Percentiles rank a stretch among this genome's conserved stretches.
Conservation (phyloP, 2,888 invertebrate species). For the Iselma pallidipennis region DNA sequence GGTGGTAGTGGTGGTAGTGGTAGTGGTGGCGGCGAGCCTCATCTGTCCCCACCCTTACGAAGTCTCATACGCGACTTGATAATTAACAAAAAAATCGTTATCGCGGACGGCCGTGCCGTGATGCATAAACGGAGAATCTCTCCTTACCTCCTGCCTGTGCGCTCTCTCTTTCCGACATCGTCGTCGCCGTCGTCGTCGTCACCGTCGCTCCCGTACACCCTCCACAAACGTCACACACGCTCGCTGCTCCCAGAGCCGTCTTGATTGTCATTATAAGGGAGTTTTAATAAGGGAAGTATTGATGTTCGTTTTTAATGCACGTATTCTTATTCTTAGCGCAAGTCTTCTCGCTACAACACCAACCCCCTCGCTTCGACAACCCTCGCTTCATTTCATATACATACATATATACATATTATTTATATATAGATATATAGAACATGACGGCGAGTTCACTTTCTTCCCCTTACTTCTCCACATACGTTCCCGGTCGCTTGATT, state of each 20-base stretch:
- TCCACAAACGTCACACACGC: constrained; percentile 40
- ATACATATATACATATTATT: not conserved
- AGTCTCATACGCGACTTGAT: constrained; percentile 58
- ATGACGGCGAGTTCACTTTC: constrained; percentile 43
- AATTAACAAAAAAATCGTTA: constrained; percentile 59
- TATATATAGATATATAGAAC: constrained; percentile 4
- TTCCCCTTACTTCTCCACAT: constrained; percentile 46
- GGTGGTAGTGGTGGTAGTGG: constrained; percentile 15
- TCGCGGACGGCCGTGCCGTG: constrained; percentile 56
- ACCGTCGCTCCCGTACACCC: not conserved
- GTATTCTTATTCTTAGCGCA: constrained; percentile 55
- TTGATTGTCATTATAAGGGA: constrained; percentile 57
- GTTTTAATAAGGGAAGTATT: constrained; percentile 58
- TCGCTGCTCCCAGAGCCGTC: constrained; percentile 48
- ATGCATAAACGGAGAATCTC: constrained; percentile 56
- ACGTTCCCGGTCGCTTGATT: constrained; percentile 46
- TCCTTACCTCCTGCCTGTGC: constrained; percentile 43
- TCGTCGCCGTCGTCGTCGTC: constrained; percentile 27
- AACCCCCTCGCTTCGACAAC: constrained; percentile 15
- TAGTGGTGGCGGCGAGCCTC: constrained; percentile 9
- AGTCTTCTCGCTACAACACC: constrained; percentile 41
- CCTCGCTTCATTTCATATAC: constrained; percentile 8
- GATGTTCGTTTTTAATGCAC: constrained; percentile 57
- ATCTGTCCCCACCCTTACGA: constrained; percentile 31
- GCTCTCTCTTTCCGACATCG: constrained; percentile 31